Conservation (phyloP, 2,113 vertebrate species). For the Trematomus loennbergii region DNA sequence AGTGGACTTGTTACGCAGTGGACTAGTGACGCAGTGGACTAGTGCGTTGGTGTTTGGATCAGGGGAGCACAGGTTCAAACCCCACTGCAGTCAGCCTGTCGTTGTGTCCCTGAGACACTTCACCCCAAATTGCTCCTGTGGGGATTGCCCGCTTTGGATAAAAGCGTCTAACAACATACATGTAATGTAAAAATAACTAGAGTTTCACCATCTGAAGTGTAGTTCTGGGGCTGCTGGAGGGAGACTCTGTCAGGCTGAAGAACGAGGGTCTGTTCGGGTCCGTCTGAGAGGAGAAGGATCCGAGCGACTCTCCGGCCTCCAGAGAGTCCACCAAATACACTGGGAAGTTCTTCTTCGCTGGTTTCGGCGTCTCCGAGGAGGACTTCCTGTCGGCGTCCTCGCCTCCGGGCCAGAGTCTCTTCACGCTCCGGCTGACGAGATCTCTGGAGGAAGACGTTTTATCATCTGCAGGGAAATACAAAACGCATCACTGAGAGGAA, state of each 20-base stretch:
- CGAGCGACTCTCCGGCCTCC: conserved; percentile 14
- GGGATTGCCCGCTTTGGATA: too few species aligned
- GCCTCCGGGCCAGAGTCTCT: conserved; percentile 25
- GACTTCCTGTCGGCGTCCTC: neutral
- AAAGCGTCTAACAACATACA: too few species aligned
- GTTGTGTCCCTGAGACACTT: too few species aligned
- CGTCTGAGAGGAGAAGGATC: conserved; percentile 33
- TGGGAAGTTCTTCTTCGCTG: neutral
- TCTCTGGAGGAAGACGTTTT: neutral
- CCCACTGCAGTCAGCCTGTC: too few species aligned
- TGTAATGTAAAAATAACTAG: too few species aligned
- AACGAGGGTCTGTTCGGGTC: conserved; percentile 28
- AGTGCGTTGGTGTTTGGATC: too few species aligned
- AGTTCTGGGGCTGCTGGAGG: neutral
- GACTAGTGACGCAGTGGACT: too few species aligned
- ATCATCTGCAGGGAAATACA: conserved; percentile 16
- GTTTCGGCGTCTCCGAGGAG: neutral
- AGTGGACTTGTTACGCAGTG: too few species aligned
- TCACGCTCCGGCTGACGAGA: neutral
- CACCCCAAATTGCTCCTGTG: too few species aligned
- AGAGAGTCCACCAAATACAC: conserved; percentile 54
- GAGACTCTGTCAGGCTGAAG: conserved; percentile 24
- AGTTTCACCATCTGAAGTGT: too few species aligned
- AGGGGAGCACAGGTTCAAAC: too few species aligned
- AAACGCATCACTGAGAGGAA: neutral